Evolutionary conservation across 1,140 invertebrate genomes (phyloP), one percentile per base, ranked within the genome.

Genomic region (Spodoptera frugiperda): DNA sequence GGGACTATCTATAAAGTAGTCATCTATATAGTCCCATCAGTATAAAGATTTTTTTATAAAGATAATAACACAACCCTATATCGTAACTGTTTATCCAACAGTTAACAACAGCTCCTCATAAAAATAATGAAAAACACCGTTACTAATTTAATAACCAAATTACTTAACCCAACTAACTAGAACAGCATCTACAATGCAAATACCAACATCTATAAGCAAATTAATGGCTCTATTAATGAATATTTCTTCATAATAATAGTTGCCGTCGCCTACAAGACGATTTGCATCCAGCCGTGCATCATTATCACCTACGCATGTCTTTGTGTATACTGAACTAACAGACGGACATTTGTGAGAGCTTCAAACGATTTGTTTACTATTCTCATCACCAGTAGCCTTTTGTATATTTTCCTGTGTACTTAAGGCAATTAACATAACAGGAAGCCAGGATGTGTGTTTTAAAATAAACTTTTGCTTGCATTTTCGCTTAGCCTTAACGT

Each of bases 101-200:
- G 25, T 1, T 3, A 25, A 25, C 0, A 0, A 25, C 1, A 25
- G 25, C 25, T 25, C 25, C 2, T 25, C 25, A 25, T 25, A 25
- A 25, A 25, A 25, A 3, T 2, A 25, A 25, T 25, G 49, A 61
- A 73, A 30, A 49, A 21, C 55, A 15, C 55, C 21, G 49, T 72
- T 46, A 73, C 48, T 14, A 57, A 9, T 14, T 44, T 30, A 44
- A 61, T 15, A 44, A 21, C 33, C 15, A 57, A 53, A 30, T 54
- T 70, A 39, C 53, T n/a, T 17, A 48, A 59, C 44, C 11, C 30
- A 73, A 48, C 19, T 9, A 59, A 15, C 55, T 61, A 73, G 33
- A 39, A 39, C 33, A 39, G 4, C 5, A 39, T 73, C 59, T 61
- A 49, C 59, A 73, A 73, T 73, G 71, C 44, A 61, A 73, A 73